A percentile compares a stretch with the other conserved stretches of the same genome.
These are phyloP conservation scores for Tauraco hartlaubi DNA, from an alignment of 2,797 vertebrate genomes.

Conservation along the genomic window DNA sequence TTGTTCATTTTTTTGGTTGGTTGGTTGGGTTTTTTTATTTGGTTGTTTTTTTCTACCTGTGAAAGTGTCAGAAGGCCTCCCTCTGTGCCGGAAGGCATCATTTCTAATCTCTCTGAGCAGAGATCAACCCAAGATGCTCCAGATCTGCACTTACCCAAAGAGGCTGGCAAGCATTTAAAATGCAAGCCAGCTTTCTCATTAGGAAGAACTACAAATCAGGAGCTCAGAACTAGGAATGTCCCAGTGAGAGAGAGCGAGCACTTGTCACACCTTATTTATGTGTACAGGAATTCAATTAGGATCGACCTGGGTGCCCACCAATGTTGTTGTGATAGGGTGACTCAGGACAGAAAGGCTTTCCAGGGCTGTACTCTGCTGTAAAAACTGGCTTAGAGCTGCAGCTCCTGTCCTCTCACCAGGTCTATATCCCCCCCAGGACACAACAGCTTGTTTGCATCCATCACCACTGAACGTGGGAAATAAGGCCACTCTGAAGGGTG, in stretches of 20 bases:
- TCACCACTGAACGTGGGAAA: background rate
- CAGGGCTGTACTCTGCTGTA: background rate
- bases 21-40: too few species aligned
- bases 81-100: background rate
- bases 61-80: background rate
- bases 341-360: background rate
- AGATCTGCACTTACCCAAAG: background rate
- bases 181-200: background rate
- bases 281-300: background rate
- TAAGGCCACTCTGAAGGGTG: background rate
- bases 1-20: background rate
- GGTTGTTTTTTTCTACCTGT: background rate
- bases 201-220: background rate
- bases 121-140: background rate
- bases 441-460: background rate
- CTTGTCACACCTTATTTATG: background rate
- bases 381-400: background rate
- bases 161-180: background rate
- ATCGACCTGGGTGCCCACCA: background rate
- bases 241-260: background rate
- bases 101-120: background rate
- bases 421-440: background rate
- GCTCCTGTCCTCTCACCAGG: fast-evolving
- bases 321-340: background rate
- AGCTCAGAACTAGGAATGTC: background rate